A percentile compares a stretch with the other conserved stretches of the same genome.
Conservation (phyloP, 2,797 vertebrate species). For the Eutrigla gurnardus region DNA sequence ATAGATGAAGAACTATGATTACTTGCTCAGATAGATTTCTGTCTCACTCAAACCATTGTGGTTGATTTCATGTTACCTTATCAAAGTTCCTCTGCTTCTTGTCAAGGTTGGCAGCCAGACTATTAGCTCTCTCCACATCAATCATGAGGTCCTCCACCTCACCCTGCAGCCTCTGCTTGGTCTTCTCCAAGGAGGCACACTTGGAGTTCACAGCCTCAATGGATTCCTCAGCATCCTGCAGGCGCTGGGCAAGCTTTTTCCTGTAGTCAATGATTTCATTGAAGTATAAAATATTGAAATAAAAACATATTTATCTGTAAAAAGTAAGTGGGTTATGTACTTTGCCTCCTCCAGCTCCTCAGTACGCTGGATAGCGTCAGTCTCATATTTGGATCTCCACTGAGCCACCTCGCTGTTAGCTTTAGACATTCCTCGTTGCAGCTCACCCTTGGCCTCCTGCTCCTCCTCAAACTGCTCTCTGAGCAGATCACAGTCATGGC, state of each 20-base stretch:
- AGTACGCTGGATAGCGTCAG: constrained; percentile 88
- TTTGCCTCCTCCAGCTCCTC: constrained; percentile 90
- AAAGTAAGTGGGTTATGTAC: constrained; percentile 76
- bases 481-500: constrained; percentile 89
- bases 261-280: constrained; percentile 53
- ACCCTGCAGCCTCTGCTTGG: constrained; percentile 86
- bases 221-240: constrained; percentile 88
- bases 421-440: constrained; percentile 89
- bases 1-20: too few species aligned
- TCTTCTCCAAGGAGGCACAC: constrained; percentile 83
- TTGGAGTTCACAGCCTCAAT: constrained; percentile 88
- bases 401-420: constrained; percentile 90
- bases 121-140: constrained; percentile 73
- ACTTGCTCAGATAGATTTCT: too few species aligned
- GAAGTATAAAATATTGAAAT: too few species aligned
- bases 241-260: constrained; percentile 89
- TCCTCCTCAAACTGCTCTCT: constrained; percentile 90
- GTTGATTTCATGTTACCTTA: constrained; percentile 8
- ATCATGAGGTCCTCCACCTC: constrained; percentile 90
- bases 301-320: too few species aligned
- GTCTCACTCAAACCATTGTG: too few species aligned
- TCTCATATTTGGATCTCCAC: constrained; percentile 90
- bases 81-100: constrained; percentile 82
- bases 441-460: constrained; percentile 88
- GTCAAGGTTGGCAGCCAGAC: constrained; percentile 84